Evolutionary conservation across 2,888 invertebrate genomes (phyloP), one percentile per base, ranked within the genome.

Genomic region (Meteorus cinctellus): DNA sequence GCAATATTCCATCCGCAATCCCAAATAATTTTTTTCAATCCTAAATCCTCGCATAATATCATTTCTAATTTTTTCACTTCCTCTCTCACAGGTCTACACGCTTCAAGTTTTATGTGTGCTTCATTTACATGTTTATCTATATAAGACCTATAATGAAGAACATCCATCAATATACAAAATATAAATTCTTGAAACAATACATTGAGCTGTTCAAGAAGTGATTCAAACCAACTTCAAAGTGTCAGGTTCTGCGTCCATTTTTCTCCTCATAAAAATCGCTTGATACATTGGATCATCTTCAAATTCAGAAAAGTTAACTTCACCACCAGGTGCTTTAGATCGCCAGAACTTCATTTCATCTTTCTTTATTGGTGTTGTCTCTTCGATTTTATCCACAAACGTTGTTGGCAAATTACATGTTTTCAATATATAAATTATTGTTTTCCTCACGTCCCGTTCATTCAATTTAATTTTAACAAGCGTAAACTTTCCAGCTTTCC

Each of bases 1-100:
- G 95, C 94, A 75, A 95, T 93, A 85, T 96, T 96, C 96, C 96
- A 96, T 12, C 96, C 96, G 84, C 95, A 95, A 83, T 96, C 96
- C 92, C 96, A 96, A 31, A 92, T 89, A 3, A 95, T 91, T 79
- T 93, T 92, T 51, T 90, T 90, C 16, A 95, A 85, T 41, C 92
- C 91, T 70, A 94, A 90, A 65, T 75, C 89, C 82, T 91, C 86
- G 83, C 92, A 92, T 60, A 96, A 91, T 69, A 91, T 89, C 66
- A 92, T 90, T 82, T 92, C 92, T 67, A 96, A 89, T 76, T 92
- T 92, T 72, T 92, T 90, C 14, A 97, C 95, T 91, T 98, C 97
- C 67, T 94, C 93, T 82, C 95, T 92, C 5, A 94, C 91, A 62
- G 95, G 92, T 86, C 91, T 88, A 83, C 93, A 92, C 71, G 93